Evolutionary conservation across 1,140 invertebrate genomes (phyloP).

Genomic region (Geopemphigus sp.): DNA sequence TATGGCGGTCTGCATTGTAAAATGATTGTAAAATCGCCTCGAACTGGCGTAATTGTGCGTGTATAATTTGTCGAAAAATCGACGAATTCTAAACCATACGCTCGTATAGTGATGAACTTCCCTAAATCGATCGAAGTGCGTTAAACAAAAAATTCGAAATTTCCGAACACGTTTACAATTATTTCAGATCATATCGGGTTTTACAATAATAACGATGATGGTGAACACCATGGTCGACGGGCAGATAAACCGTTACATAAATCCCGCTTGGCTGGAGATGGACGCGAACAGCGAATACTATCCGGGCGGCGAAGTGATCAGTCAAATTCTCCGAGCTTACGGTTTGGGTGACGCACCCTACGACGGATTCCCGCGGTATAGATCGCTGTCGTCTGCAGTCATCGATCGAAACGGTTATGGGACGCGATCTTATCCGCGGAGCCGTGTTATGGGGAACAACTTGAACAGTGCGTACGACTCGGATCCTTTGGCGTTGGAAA

Average conservation of each 20-base stretch:
- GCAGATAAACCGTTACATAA: conserved; percentile 45
- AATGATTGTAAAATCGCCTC: no score
- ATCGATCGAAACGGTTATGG: conserved; percentile 12
- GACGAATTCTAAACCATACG: no score
- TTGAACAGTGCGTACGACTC: conserved; percentile 26
- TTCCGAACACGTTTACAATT: no score
- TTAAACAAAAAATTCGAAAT: no score
- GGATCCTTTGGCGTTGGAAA: conserved; percentile 10
- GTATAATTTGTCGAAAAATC: no score
- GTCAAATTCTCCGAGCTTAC: conserved; percentile 19
- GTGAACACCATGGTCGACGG: not conserved
- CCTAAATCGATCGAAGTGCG: no score
- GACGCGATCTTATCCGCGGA: conserved; percentile 10
- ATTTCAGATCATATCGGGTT: no score
- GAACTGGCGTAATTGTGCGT: no score
- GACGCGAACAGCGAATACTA: conserved; percentile 41
- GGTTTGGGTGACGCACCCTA: conserved; percentile 1
- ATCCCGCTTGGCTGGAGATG: conserved; percentile 41
- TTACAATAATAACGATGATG: no score
- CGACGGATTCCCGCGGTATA: not conserved
- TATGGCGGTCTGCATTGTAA: no score
- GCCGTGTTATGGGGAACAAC: not conserved
- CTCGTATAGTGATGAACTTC: no score
- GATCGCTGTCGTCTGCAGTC: not conserved
- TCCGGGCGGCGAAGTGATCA: conserved; percentile 31